phyloP scores from a whole-genome alignment of 2,888 invertebrate species.

The Sceliomorpha sp. region DNA sequence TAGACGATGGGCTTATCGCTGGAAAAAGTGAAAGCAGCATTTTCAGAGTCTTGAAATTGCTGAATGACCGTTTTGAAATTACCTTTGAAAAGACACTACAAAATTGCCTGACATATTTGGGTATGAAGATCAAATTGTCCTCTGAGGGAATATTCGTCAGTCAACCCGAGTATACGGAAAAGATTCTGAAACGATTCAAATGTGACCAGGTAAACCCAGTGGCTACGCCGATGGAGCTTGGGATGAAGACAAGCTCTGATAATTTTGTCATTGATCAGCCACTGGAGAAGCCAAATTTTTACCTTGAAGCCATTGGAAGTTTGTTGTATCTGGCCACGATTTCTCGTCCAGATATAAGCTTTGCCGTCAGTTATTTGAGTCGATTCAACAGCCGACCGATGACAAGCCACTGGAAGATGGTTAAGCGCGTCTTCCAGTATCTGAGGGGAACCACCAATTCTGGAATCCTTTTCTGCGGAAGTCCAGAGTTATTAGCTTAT shows the following conservation, averaged over 20 bases:
- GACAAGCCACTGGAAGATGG: too few relatives aligned
- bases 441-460: conserved; percentile 46
- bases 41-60: conserved; percentile 40
- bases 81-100: conserved; percentile 34
- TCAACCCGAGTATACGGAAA: conserved; percentile 58
- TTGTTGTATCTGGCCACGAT: conserved; percentile 53
- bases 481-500: conserved; percentile 38
- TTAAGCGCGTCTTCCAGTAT: conserved; percentile 51
- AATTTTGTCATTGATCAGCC: conserved; percentile 51
- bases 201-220: conserved; percentile 39
- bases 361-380: conserved; percentile 63
- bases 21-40: conserved; percentile 46
- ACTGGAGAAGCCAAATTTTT: conserved; percentile 26
- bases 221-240: conserved; percentile 61
- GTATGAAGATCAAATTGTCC: conserved; percentile 57
- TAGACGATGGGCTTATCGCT: conserved; percentile 58
- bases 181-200: too few relatives aligned
- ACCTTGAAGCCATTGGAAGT: conserved; percentile 57
- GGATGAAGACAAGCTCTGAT: conserved; percentile 58
- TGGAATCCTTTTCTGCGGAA: conserved; percentile 60
- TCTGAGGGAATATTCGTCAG: conserved; percentile 58
- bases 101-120: conserved; percentile 53
- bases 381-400: conserved; percentile 52
- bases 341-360: too few relatives aligned
- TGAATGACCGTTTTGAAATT: conserved; percentile 51